Conservation (phyloP, 92 coral and sea anemone genomes). For the Epizoanthus illoricatus region DNA sequence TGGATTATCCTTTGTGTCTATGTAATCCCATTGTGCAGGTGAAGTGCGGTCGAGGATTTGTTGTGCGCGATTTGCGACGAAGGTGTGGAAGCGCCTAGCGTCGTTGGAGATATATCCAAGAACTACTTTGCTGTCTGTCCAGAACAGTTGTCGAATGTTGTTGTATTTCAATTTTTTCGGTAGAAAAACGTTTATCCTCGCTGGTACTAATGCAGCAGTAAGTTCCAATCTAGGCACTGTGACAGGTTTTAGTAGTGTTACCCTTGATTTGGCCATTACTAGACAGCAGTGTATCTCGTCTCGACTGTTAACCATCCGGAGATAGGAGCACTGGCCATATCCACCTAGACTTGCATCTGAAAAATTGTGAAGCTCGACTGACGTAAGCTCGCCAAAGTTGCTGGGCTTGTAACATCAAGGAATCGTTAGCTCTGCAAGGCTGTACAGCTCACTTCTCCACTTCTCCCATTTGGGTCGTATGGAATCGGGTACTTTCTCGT, state of each 20-base stretch:
- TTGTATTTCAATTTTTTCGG: neutral
- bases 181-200: slow-evolving; percentile 10
- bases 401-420: too few species aligned
- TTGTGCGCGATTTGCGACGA: neutral
- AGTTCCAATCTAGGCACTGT: slow-evolving; percentile 4
- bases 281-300: slow-evolving; percentile 20
- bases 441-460: too few species aligned
- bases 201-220: slow-evolving; percentile 16
- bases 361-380: slow-evolving; percentile 21
- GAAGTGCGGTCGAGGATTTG: neutral
- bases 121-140: slow-evolving; percentile 14
- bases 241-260: neutral
- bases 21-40: slow-evolving; percentile 12
- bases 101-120: neutral
- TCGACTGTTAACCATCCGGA: neutral
- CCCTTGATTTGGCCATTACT: neutral
- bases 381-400: slow-evolving; percentile 6
- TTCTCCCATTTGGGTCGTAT: too few species aligned
- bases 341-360: slow-evolving; percentile 25
- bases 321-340: slow-evolving; percentile 19
- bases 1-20: slow-evolving; percentile 8
- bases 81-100: slow-evolving; percentile 21
- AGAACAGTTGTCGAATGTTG: neutral
- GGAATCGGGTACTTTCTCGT: too few species aligned
- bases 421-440: too few species aligned